Percentiles rank a stretch among this genome's conserved stretches.
phyloP scores from a whole-genome alignment of 2,888 invertebrate genomes.

The Cryptus viduatorius region DNA sequence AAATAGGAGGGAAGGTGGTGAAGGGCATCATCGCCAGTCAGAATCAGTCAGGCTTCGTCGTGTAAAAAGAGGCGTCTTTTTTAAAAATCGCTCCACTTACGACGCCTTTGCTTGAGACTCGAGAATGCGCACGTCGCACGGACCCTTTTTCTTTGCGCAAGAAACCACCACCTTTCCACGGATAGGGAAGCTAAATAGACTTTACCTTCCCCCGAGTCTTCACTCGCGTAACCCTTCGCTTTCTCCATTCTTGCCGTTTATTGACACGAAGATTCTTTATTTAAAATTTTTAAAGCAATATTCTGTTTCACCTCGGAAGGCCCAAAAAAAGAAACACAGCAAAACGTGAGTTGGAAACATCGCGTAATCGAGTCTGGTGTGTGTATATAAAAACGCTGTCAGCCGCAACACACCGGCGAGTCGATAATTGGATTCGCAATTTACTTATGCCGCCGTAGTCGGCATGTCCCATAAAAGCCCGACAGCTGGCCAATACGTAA shows the following conservation, averaged over 20 bases:
- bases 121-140: conserved; percentile 17
- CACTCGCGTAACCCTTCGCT: not conserved
- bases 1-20: not conserved
- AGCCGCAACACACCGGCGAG: not conserved
- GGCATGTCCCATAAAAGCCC: conserved; percentile 7
- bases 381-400: conserved; percentile 1
- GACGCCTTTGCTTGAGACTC: conserved; percentile 42
- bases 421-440: conserved; percentile 66
- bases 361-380: conserved; percentile 27
- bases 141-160: conserved; percentile 24
- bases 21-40: conserved; percentile 25
- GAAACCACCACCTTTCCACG: conserved; percentile 43
- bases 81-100: conserved; percentile 64
- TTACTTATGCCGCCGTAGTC: conserved; percentile 50
- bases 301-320: conserved; percentile 5
- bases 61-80: conserved; percentile 55
- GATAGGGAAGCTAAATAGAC: conserved; percentile 36
- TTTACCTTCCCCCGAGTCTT: conserved; percentile 17
- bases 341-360: conserved; percentile 33
- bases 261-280: conserved; percentile 21
- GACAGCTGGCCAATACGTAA: conserved; percentile 31
- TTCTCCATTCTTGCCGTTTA: conserved; percentile 8
- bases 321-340: not conserved
- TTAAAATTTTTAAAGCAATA: conserved; percentile 2
- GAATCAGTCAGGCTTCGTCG: conserved; percentile 42